Conservation (phyloP, 2,797 vertebrate species). For the Buceros bicornis region DNA sequence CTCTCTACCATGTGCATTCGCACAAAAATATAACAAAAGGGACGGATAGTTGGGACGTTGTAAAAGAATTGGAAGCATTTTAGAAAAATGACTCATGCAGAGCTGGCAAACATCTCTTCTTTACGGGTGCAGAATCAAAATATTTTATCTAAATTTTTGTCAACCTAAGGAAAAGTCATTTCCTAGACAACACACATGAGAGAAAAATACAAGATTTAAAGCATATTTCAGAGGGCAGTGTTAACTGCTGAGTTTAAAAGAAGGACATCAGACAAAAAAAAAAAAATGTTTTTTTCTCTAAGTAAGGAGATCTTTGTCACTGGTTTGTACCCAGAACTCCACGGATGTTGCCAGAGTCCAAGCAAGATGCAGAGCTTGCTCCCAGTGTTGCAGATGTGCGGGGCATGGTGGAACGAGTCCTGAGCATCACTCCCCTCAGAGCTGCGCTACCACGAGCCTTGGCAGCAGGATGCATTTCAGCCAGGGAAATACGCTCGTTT, state of each 20-base stretch:
- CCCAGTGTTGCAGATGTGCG: background rate
- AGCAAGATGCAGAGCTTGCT: background rate
- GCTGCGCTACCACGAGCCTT: background rate
- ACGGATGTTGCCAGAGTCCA: background rate
- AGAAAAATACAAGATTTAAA: background rate
- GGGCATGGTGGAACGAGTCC: background rate
- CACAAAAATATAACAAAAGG: background rate
- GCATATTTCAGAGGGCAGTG: background rate
- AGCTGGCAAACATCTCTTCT: background rate
- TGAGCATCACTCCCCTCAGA: accelerated
- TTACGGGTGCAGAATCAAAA: background rate
- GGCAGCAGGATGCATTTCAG: background rate
- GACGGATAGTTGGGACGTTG: background rate
- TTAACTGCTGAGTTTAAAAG: background rate
- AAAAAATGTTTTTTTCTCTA: background rate
- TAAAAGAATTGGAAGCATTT: background rate
- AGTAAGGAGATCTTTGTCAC: background rate
- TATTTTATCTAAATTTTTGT: background rate
- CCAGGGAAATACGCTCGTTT: accelerated
- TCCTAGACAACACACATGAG: background rate
- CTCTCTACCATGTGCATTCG: background rate
- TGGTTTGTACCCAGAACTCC: background rate
- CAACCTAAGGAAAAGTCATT: background rate
- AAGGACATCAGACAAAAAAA: background rate
- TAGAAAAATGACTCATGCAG: accelerated